Conservation (phyloP, 2,888 invertebrate species). For the Drepanosiphum platanoidis region DNA sequence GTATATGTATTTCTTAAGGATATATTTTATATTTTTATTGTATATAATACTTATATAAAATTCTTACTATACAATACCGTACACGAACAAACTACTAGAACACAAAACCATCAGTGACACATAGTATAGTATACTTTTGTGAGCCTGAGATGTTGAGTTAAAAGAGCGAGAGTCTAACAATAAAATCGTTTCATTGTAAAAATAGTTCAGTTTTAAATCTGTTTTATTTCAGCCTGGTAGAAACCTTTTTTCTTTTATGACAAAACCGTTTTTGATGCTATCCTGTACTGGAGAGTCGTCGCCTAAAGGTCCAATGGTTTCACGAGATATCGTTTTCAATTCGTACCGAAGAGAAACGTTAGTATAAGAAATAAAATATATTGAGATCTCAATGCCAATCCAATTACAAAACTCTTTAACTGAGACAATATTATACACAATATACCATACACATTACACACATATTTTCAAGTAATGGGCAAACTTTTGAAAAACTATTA, state of each 20-base stretch:
- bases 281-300: slow-evolving; percentile 9
- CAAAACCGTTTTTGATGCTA: slow-evolving; percentile 18
- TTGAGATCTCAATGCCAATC: slow-evolving; percentile 8
- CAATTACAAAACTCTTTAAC: slow-evolving; percentile 5
- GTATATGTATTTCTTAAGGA: slow-evolving; percentile 13
- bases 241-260: slow-evolving; percentile 26
- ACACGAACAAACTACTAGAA: slow-evolving; percentile 15
- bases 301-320: slow-evolving; percentile 8
- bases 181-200: slow-evolving; percentile 43
- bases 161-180: slow-evolving; percentile 4
- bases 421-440: not conserved
- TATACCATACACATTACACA: too few relatives aligned
- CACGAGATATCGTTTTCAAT: slow-evolving; percentile 43
- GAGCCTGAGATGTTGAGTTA: slow-evolving; percentile 16
- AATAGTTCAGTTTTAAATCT: slow-evolving; percentile 13
- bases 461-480: slow-evolving; percentile 20
- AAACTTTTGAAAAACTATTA: slow-evolving; percentile 29
- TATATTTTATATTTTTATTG: not conserved
- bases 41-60: not conserved
- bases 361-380: slow-evolving; percentile 15
- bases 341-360: not conserved
- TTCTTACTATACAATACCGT: not conserved
- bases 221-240: slow-evolving; percentile 29
- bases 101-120: not conserved
- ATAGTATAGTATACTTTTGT: slow-evolving; percentile 39